Base-by-base conservation (phyloP, 2,113 vertebrate species). In the Ailurus styani region DNA sequence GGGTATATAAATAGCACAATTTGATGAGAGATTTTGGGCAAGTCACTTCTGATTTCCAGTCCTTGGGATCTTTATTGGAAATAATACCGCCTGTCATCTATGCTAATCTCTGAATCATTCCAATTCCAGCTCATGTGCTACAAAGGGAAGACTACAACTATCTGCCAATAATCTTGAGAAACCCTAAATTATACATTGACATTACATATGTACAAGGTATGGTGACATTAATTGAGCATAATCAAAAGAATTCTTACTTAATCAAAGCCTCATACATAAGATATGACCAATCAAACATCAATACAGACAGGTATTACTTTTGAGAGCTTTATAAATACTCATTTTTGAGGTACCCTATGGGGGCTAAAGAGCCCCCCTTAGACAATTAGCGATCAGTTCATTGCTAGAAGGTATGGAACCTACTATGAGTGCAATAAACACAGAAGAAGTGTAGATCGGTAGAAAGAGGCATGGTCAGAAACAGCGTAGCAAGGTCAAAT, bases 41-140 rank as follows among this genome's bases (percentile, higher is more conserved):
- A 96, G 96, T 96, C 95, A 91, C 87, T 96, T 96, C 64, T 96
- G 83, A 94, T 95, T 97, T 96, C 87, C 60, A 29, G 87, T 91
- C 73, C 87, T 45, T 47, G 75, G 78, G 62, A 84, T 97, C 89
- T 95, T 93, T 64, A 97, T n/a, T 93, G 78, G 77, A 84, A 96
- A 95, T 87, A 97, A 87, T 40, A 90, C 54, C 21, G 90, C 23
- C 73, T 89, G 94, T 54, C 87, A 97, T 37, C 92, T 75, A 47
- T 47, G 54, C 50, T 95, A 83, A 91, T 96, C 72, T 87, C 66
- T 21, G 68, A 91, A 68, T 64, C 77, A 93, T 47, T 87, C 86
- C 37, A 83, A 31, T 72, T 27, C 62, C 18, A 87, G 89, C 9
- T 50, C 45, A 29, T 55, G 29, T 13, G n/a, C 78, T 55, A 73